Base-by-base conservation (phyloP, 2,113 vertebrate species). In the Xiphias gladius region DNA sequence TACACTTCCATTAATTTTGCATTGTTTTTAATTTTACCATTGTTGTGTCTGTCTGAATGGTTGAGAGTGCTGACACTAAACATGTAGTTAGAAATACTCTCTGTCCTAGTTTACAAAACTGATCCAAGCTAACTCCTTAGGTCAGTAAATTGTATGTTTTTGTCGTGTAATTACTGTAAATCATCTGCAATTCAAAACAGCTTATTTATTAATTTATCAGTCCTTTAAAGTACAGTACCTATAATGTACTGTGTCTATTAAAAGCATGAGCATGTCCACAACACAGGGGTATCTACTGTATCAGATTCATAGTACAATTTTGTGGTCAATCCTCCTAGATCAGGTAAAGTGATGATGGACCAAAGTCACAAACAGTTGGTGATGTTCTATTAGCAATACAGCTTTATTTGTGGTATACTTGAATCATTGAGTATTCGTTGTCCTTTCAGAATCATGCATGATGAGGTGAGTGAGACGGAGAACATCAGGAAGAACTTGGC, bases 401-500 rank as follows among this genome's bases (percentile, higher is more conserved):
- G 2, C 7, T 62, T 82, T 28, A 54, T 20, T 22, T 24, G 55
- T 50, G 37, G 62, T 20, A 14, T 39, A 22, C 10, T 28, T 72
- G 37, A 55, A n/a, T 43, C 68, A 0, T 30, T 52, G 50, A 43
- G 10, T 30, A 7, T 58, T 52, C 58, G 4, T 69, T 74, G 17
- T 70, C 19, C 26, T 66, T 48, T 0, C 87, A 99, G 98, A 92
- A 97, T 99, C 83, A 99, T 99, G 98, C 98, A 99, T 0, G 98
- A 99, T 0, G 98, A 99, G 83, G 98, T 99, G n/a, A 99, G 98
- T 0, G 98, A 99, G 92, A 99, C 98, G 0, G 98, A 99, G 88
- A 99, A 99, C 69, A 99, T 99, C 72, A 95, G 98, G 14, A 99
- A 99, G 80, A 99, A 99, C 71, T 88, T 99, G 75, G 97, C 98